These are phyloP conservation scores for Microcebus tavaratra DNA, from an alignment of 2,113 vertebrate genomes.

Conservation along the genomic window DNA sequence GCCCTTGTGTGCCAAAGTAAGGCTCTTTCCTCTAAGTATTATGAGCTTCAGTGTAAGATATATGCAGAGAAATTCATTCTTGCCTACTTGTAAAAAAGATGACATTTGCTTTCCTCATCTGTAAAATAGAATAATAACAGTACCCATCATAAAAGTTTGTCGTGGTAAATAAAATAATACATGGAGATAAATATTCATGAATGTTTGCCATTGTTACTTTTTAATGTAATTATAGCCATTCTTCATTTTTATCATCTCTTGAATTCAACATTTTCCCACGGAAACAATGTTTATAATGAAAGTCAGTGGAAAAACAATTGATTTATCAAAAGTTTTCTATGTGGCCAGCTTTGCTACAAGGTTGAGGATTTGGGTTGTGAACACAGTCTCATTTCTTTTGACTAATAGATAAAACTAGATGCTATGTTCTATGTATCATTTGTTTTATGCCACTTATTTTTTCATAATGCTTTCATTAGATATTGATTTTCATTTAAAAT, in stretches of 20 bases:
- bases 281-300: conserved; percentile 14
- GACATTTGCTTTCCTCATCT: not conserved
- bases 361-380: not conserved
- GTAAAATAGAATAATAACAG: not conserved
- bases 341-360: not conserved
- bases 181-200: not conserved
- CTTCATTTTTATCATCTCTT: conserved; percentile 16
- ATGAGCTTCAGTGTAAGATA: not conserved
- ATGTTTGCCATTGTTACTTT: conserved; percentile 13
- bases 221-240: not conserved
- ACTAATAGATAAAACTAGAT: not conserved
- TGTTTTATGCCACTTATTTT: not conserved
- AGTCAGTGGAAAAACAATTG: not conserved
- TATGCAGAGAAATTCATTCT: not conserved
- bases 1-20: not conserved
- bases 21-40: not conserved
- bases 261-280: not conserved
- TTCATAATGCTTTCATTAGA: not conserved
- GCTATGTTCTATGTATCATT: not conserved
- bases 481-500: conserved; percentile 31
- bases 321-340: not conserved
- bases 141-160: not conserved
- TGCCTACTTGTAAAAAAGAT: not conserved
- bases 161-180: not conserved
- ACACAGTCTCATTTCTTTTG: not conserved